Evolutionary conservation across 2,113 vertebrate species (phyloP).

Genomic region (Dipodomys merriami): DNA sequence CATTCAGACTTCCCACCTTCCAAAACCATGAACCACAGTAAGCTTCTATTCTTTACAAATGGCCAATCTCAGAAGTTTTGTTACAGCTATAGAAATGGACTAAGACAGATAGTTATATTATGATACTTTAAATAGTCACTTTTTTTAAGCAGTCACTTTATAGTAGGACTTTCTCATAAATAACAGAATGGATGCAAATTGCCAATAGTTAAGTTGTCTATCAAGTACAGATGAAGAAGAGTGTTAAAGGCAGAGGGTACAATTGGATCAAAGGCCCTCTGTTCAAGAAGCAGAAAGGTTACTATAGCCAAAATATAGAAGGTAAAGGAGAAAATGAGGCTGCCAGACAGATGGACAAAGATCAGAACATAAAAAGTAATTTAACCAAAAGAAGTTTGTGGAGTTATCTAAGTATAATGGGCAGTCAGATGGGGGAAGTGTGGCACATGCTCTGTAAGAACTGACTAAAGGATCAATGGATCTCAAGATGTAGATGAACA

Average conservation of each 20-base stretch:
- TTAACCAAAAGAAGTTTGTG: neutral
- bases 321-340: neutral
- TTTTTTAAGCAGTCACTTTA: neutral
- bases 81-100: neutral
- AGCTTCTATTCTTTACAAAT: slow-evolving; percentile 12
- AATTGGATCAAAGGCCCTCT: neutral
- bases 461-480: neutral
- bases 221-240: neutral
- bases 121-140: neutral
- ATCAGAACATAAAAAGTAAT: neutral
- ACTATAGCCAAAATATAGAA: neutral
- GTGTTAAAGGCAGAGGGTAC: neutral
- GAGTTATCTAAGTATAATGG: neutral
- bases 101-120: slow-evolving; percentile 1
- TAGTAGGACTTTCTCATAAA: neutral
- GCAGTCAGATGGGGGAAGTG: neutral
- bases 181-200: slow-evolving; percentile 18
- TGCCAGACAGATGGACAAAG: neutral
- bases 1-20: neutral
- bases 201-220: neutral
- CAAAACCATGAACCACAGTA: neutral
- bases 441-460: neutral
- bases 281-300: neutral
- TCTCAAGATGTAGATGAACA: slow-evolving; percentile 9
- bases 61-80: neutral